Percentiles rank a stretch among this genome's conserved stretches.
phyloP scores from a whole-genome alignment of 1,140 invertebrate species.

The Zaprionus tsacasi region DNA sequence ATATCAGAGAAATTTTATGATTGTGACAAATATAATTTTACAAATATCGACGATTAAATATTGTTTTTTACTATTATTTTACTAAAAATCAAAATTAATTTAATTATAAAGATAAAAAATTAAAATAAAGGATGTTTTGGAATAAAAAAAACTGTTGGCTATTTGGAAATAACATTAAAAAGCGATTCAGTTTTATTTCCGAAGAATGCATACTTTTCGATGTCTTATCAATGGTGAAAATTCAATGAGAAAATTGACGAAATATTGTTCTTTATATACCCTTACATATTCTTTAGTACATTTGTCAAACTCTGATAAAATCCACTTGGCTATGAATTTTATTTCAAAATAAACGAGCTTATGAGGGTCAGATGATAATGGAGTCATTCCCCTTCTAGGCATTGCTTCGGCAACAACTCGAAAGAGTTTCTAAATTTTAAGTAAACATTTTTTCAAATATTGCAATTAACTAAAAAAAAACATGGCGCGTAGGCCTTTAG shows the following conservation, averaged over 20 bases:
- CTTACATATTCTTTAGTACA: no score
- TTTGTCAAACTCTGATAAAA: background rate
- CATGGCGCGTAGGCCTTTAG: conserved; percentile 60
- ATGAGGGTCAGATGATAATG: background rate
- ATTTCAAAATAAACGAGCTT: background rate
- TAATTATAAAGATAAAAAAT: no score
- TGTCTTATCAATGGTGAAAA: no score
- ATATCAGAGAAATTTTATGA: conserved; percentile 56
- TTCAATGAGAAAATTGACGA: no score
- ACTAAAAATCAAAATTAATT: no score
- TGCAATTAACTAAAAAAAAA: conserved; percentile 53
- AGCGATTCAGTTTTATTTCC: no score
- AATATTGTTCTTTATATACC: no score
- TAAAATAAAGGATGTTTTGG: no score
- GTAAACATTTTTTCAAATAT: conserved; percentile 61
- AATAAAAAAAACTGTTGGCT: no score
- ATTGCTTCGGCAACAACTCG: conserved; percentile 57
- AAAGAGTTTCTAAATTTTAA: conserved; percentile 59
- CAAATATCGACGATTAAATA: background rate
- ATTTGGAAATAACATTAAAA: no score
- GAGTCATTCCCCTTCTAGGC: conserved; percentile 23
- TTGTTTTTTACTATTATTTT: background rate
- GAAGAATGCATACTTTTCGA: no score
- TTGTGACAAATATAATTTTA: background rate
- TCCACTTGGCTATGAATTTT: background rate